These are phyloP conservation scores for Netelia virgata DNA, from an alignment of 2,888 invertebrate species.

Conservation along the genomic window DNA sequence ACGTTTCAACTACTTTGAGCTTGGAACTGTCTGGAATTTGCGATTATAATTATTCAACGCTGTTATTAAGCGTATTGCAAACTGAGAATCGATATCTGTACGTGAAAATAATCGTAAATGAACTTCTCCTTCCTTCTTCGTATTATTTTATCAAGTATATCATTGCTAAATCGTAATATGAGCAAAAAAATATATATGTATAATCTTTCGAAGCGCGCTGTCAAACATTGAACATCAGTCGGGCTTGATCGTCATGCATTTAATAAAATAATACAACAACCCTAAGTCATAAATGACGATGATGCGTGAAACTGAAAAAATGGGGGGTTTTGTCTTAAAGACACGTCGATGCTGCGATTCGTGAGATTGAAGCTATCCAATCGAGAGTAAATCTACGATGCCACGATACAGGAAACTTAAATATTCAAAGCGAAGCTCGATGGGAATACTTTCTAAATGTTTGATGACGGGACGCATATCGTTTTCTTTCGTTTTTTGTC, in stretches of 20 bases:
- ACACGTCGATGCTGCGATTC: slow-evolving; percentile 2
- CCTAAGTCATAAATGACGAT: slow-evolving; percentile 34
- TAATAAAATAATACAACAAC: slow-evolving; percentile 51
- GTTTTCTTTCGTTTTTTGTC: not conserved
- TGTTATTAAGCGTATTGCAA: slow-evolving; percentile 56
- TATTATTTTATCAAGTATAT: slow-evolving; percentile 46
- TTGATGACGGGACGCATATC: slow-evolving; percentile 34
- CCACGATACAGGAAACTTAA: slow-evolving; percentile 4
- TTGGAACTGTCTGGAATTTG: slow-evolving; percentile 55
- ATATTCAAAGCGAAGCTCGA: slow-evolving; percentile 37
- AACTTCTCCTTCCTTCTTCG: slow-evolving; percentile 3
- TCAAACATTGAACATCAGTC: slow-evolving; percentile 38
- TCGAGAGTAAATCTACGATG: slow-evolving; percentile 1
- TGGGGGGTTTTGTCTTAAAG: not conserved
- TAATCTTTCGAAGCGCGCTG: slow-evolving; percentile 44
- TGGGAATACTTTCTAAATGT: slow-evolving; percentile 54
- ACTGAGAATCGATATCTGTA: slow-evolving; percentile 33
- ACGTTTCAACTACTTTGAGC: slow-evolving; percentile 61
- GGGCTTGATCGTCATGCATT: slow-evolving; percentile 22
- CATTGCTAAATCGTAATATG: slow-evolving; percentile 34
- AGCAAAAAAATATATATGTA: slow-evolving; percentile 52
- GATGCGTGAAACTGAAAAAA: slow-evolving; percentile 5
- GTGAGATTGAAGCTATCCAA: not conserved
- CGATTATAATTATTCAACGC: slow-evolving; percentile 51
- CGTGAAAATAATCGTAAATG: slow-evolving; percentile 32